Percentiles rank a stretch among this genome's conserved stretches.
These are phyloP conservation scores for Trididemnum miniatum DNA, from an alignment of 23 tunicate species.

Conservation along the genomic window DNA sequence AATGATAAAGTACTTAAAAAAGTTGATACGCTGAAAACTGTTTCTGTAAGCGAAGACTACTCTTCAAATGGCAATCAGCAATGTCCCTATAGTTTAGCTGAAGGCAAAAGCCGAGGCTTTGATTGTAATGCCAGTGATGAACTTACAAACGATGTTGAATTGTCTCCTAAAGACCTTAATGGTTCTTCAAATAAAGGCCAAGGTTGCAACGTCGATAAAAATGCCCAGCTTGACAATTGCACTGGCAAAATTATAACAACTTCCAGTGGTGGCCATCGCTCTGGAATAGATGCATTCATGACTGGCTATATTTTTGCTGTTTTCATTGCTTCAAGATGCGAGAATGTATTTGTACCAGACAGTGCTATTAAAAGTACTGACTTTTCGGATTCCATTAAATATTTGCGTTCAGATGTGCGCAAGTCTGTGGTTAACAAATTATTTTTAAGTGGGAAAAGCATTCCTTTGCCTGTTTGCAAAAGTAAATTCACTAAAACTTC, in stretches of 20 bases:
- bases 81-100: no score
- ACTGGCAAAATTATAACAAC: neutral
- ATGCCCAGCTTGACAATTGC: neutral
- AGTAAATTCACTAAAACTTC: slow-evolving; percentile 66
- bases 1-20: no score
- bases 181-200: neutral
- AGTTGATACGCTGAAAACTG: neutral
- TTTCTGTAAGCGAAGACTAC: neutral
- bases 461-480: slow-evolving; percentile 63
- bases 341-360: no score
- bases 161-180: neutral
- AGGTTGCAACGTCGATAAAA: neutral
- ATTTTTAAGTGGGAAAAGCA: slow-evolving; percentile 58
- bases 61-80: neutral
- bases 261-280: slow-evolving; percentile 46
- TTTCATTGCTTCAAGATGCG: slow-evolving; percentile 34
- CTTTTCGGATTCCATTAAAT: slow-evolving; percentile 27
- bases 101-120: neutral
- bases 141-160: no score
- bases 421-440: slow-evolving; percentile 44
- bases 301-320: slow-evolving; percentile 77
- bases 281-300: slow-evolving; percentile 76
- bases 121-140: neutral
- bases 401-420: slow-evolving; percentile 21
- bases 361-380: neutral